phyloP scores from a whole-genome alignment of 1,140 invertebrate genomes.

The Eubasilissa regina region DNA sequence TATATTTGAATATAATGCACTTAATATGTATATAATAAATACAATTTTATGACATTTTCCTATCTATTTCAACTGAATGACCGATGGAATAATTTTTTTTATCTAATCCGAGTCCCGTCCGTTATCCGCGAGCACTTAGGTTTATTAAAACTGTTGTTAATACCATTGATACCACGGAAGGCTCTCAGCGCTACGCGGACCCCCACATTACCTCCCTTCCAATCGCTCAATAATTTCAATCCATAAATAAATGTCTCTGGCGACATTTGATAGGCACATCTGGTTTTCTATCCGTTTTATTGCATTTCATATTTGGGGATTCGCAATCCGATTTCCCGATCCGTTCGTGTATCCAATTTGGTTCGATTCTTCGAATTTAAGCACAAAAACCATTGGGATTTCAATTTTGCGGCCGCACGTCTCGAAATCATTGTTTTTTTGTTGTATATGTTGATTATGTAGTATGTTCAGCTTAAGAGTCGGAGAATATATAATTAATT shows the following conservation, averaged over 20 bases:
- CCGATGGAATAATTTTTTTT: background rate
- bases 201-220: background rate
- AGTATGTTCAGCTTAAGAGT: no score
- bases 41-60: no score
- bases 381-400: background rate
- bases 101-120: background rate
- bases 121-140: constrained; percentile 14
- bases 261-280: background rate
- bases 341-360: background rate
- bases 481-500: no score
- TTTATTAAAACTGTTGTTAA: constrained; percentile 22
- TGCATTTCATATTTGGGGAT: background rate
- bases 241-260: background rate
- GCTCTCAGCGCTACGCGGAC: background rate
- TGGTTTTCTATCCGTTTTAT: constrained; percentile 3
- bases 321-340: background rate
- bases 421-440: no score
- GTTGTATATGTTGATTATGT: no score
- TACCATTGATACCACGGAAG: background rate
- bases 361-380: background rate
- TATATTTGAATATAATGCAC: no score
- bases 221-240: constrained; percentile 22
- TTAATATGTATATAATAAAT: no score
- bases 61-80: no score
- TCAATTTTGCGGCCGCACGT: no score